Percentiles rank a stretch among this genome's conserved stretches.
Conservation (phyloP, 2,888 invertebrate species). For the Pachymerium ferrugineum region DNA sequence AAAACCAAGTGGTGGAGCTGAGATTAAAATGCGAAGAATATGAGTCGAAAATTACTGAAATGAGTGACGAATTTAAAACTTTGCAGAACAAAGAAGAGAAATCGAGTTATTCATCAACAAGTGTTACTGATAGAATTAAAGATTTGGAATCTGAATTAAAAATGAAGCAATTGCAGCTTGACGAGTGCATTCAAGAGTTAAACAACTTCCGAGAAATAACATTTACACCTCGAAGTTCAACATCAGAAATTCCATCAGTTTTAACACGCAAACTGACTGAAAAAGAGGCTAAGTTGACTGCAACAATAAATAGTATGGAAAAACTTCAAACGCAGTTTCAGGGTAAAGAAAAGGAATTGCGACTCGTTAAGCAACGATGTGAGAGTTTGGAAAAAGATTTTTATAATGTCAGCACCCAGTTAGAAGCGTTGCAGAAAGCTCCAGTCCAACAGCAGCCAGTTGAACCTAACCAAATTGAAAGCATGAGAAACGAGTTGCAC, state of each 20-base stretch:
- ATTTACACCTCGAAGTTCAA: not conserved
- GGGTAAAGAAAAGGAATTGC: not conserved
- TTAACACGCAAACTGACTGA: not conserved
- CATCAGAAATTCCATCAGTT: not conserved
- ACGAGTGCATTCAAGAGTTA: not conserved
- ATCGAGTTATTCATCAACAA: not conserved
- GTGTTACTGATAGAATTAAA: not conserved
- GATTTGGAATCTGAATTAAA: constrained; percentile 15
- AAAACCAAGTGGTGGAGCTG: not conserved
- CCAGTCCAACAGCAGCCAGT: not conserved
- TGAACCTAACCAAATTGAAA: not conserved
- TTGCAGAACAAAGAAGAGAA: constrained; percentile 2
- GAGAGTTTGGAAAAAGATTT: not conserved
- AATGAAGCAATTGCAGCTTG: not conserved
- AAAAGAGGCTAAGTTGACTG: constrained; percentile 22
- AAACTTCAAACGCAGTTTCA: not conserved
- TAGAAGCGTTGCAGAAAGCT: not conserved
- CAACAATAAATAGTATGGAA: not conserved
- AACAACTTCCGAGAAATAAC: not conserved
- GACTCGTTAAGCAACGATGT: not conserved
- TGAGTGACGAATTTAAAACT: not conserved
- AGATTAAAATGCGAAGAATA: constrained; percentile 16
- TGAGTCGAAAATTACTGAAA: not conserved
- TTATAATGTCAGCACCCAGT: not conserved
- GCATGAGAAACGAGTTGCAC: not conserved